Base-by-base conservation (phyloP, 2,113 vertebrate species). In the Alaudala cheleensis region DNA sequence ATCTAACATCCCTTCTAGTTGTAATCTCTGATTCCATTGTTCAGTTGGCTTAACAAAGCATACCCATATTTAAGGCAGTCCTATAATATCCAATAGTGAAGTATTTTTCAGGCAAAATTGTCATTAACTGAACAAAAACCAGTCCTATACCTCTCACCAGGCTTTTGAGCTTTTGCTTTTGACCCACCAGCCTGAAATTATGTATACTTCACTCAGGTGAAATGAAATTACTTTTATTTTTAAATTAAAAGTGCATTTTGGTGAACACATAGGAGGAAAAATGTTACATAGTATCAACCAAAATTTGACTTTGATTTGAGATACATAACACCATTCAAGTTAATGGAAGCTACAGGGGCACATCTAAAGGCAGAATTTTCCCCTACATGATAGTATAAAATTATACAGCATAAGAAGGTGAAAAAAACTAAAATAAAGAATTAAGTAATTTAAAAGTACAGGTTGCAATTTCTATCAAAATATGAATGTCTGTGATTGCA, bases 371-470 rank as follows among this genome's bases (percentile, higher is more conserved):
- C 77, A 89, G 61, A 86, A 91, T 84, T 95, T 90, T 25, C 31
- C 60, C 33, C 78, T 60, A 81, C 29, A 67, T 37, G 65, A 85
- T 67, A 83, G 96, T 65, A 96, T 47, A 73, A 95, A 94, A 94
- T 95, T 90, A 94, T 82, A 95, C 66, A 96, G 85, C 39, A 96
- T 58, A 96, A 92, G 24, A 92, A 56, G 58, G 56, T 39, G n/a
- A 96, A 94, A 44, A 13, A 13, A 85, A 89, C 40, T 79, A 67
- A 81, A 92, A 93, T 90, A 96, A 94, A 42, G 58, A 93, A 90
- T 88, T 95, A 90, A 92, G 92, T 90, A 96, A 94, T 89, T 89
- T 94, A 72, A 85, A 95, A 87, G 37, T 82, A 92, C 40, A 95
- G 70, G 61, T 91, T 95, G 34, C 42, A 65, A 85, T 76, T 96